These are phyloP conservation scores for Lasiurus cinereus DNA, from an alignment of 2,113 vertebrate species.

Conservation along the genomic window DNA sequence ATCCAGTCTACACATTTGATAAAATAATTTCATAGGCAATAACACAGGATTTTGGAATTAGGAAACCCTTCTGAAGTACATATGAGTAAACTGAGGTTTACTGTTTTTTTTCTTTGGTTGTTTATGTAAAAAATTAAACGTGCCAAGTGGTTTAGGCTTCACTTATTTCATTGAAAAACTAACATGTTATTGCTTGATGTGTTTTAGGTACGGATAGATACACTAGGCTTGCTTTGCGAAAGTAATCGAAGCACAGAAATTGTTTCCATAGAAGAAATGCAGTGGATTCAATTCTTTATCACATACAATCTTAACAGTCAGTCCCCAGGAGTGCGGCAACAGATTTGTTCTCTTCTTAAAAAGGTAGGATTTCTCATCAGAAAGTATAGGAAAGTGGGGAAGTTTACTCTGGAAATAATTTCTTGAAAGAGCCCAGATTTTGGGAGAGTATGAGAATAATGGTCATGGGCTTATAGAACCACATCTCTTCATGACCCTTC, in stretches of 20 bases:
- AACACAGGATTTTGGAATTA: conserved; percentile 38
- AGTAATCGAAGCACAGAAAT: conserved; percentile 95
- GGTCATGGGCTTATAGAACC: background rate
- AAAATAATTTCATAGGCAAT: conserved; percentile 1
- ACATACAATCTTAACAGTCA: conserved; percentile 94
- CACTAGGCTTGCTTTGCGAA: conserved; percentile 96
- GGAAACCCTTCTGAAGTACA: background rate
- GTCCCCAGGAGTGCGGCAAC: conserved; percentile 93
- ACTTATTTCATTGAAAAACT: conserved; percentile 14
- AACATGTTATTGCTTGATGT: conserved; percentile 54
- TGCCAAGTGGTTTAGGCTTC: background rate
- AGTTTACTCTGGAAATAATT: conserved; percentile 7
- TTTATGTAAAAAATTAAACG: background rate
- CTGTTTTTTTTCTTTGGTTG: background rate
- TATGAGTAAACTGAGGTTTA: background rate
- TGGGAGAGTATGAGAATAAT: background rate
- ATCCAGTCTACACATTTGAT: background rate
- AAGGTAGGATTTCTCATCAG: conserved; percentile 89
- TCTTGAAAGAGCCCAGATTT: background rate
- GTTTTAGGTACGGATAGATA: conserved; percentile 94
- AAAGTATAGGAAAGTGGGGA: background rate
- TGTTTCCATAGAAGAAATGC: conserved; percentile 92
- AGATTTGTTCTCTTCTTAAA: conserved; percentile 93
- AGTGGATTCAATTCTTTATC: conserved; percentile 92
- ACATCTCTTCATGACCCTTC: background rate